Percentiles rank a stretch among this genome's conserved stretches.
Evolutionary conservation across 2,113 vertebrate genomes (phyloP).

Genomic region (Prochilodus magdalenae): DNA sequence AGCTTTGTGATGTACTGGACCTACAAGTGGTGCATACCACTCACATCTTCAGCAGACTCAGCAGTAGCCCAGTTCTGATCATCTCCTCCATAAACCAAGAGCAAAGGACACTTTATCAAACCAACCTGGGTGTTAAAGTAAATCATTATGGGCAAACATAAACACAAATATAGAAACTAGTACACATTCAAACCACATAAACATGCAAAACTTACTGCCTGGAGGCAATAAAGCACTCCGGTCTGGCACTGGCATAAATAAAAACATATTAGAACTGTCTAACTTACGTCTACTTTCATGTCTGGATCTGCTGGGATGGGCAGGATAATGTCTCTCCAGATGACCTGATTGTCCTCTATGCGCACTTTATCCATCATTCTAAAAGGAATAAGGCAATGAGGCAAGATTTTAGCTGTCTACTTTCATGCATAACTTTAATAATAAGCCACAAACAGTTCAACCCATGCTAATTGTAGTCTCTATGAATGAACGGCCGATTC

Average conservation of each 20-base stretch:
- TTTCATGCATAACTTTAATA: no score
- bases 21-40: no score
- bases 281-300: conserved; percentile 64
- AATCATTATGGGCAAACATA: neutral
- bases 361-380: neutral
- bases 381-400: neutral
- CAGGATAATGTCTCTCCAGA: conserved; percentile 57
- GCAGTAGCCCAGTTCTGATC: conserved; percentile 70
- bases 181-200: no score
- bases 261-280: neutral
- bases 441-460: no score
- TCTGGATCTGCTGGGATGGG: conserved; percentile 24
- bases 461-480: no score
- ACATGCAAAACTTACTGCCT: no score
- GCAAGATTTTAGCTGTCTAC: no score
- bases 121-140: conserved; percentile 61
- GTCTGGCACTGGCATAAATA: neutral
- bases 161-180: neutral
- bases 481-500: no score
- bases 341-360: conserved; percentile 60
- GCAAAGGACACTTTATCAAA: conserved; percentile 71
- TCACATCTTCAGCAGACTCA: conserved; percentile 70
- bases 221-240: neutral
- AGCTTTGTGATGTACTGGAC: neutral
- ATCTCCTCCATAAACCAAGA: conserved; percentile 71